Evolutionary conservation across 35 echinoderm and acorn worm genomes (phyloP), one percentile per base, ranked within the genome.

Genomic region (Lytechinus variegatus): DNA sequence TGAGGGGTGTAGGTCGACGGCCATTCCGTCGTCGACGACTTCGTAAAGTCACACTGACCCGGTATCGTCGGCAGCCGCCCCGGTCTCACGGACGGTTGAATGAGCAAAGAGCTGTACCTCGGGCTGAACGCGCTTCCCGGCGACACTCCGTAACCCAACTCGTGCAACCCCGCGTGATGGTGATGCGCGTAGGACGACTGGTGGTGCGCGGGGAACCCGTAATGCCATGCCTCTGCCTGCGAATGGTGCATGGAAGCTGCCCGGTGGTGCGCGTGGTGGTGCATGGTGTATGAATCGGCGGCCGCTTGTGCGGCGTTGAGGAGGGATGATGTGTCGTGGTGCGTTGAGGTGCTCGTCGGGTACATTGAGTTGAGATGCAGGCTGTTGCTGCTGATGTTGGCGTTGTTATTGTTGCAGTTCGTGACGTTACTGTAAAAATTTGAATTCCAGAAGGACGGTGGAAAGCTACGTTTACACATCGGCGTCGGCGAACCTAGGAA

Each of bases 381-480:
- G 92, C 4, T 95, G 6, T 57, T 93, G 7, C 11, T 93, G 54
- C 56, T 90, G 88, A 16, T 90, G 52, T 56, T 90, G 88, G 6
- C 52, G 52, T 44, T 90, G 88, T 90, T 90, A 6, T 12, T 66
- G 56, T 51, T 56, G 87, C 86, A 54, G 95, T 91, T 96, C 14
- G 54, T 54, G 27, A 58, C 56, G 87, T 27, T 92, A 61, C 95
- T 96, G 95, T 92, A 89, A 54, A 54, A 89, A 91, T 97, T 98
- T 54, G 97, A 97, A 89, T 97, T 99, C 98, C 98, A 99, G 89
- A 99, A 99, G 12, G 98, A 99, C 53, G 98, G 96, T n/a, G 98
- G 98, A 60, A 99, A 98, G 87, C 95, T 96, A 4, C 98, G 89
- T 66, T 97, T 95, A 71, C 98, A 98, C 98, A 99, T 99, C 11